Percentiles rank a stretch among this genome's conserved stretches.
phyloP scores from a whole-genome alignment of 2,113 vertebrate species.

The Bubalus kerabau region DNA sequence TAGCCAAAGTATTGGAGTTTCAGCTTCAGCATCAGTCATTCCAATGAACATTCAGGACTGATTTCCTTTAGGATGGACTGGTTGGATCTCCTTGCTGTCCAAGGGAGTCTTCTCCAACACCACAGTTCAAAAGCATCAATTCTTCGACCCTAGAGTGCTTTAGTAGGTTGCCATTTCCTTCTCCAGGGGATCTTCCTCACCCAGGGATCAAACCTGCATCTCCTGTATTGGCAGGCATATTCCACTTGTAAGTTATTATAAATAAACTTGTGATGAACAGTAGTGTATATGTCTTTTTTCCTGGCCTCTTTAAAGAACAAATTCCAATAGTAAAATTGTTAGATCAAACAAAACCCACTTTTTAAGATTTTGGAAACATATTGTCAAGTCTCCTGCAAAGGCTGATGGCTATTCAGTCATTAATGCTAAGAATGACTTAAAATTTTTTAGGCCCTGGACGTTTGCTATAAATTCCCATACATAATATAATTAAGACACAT shows the following conservation, averaged over 20 bases:
- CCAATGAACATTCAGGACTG: background rate
- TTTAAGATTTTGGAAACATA: slow-evolving; percentile 17
- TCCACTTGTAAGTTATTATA: slow-evolving; percentile 26
- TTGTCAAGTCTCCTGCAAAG: background rate
- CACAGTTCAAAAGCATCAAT: background rate
- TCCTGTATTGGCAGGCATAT: background rate
- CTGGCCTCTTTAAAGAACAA: background rate
- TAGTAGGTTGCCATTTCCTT: background rate
- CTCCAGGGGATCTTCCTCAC: background rate
- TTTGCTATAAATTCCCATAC: background rate
- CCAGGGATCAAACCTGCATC: background rate
- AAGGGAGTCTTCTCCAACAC: background rate
- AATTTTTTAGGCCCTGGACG: background rate
- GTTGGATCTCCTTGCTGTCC: background rate
- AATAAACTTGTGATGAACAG: slow-evolving; percentile 20
- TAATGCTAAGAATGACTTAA: slow-evolving; percentile 26
- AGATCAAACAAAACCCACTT: slow-evolving; percentile 19
- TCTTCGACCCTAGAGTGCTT: background rate
- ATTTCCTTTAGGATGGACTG: background rate
- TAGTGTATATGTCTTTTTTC: background rate
- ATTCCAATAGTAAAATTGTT: background rate
- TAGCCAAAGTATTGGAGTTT: background rate
- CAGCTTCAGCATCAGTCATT: background rate
- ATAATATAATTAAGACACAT: slow-evolving; percentile 6
- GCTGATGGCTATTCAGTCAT: background rate